Evolutionary conservation across 2,888 invertebrate genomes (phyloP), one percentile per base, ranked within the genome.

Genomic region (Adelphocoris suturalis): DNA sequence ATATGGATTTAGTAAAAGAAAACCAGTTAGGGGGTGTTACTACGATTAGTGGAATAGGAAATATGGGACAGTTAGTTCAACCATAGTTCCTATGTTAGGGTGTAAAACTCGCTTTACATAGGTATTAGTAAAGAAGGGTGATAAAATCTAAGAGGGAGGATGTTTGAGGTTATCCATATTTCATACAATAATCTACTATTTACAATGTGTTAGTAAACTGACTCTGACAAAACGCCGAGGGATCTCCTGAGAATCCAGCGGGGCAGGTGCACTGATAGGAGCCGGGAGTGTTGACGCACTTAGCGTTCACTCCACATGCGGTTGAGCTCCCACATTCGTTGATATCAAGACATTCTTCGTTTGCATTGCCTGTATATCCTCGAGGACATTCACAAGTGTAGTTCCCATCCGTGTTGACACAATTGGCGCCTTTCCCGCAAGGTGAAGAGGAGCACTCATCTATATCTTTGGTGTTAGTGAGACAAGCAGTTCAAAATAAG

Each of bases 201-300:
- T 86, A 90, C 85, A 90, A 90, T 52, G 55, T 61, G 86, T 90
- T 90, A 88, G 90, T 81, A 89, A 87, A 91, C 91, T 91, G 89
- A 91, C 91, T 91, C 90, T 91, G 91, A 90, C 91, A 91, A 86
- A 90, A 90, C 86, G 81, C 90, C 14, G 94, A 93, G 92, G 96
- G 96, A 93, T 96, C 96, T 93, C 97, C 97, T 92, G 95, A 94
- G 94, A 96, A 97, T 92, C 97, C 97, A 92, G 95, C 95, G 48
- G 96, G 96, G 93, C 97, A 97, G 91, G 96, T 94, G 93, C 97
- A 97, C 93, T 96, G 96, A 94, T 95, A 96, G 90, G 96, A 96
- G 92, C 97, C 97, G n/a, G 96, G 96, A 87, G 96, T 95, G 94
- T 97, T 97, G 93, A 96, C 95, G 94, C 97, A 97, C 93, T 96